phyloP scores from a whole-genome alignment of 2,113 vertebrate species.

The Heterochromis multidens region DNA sequence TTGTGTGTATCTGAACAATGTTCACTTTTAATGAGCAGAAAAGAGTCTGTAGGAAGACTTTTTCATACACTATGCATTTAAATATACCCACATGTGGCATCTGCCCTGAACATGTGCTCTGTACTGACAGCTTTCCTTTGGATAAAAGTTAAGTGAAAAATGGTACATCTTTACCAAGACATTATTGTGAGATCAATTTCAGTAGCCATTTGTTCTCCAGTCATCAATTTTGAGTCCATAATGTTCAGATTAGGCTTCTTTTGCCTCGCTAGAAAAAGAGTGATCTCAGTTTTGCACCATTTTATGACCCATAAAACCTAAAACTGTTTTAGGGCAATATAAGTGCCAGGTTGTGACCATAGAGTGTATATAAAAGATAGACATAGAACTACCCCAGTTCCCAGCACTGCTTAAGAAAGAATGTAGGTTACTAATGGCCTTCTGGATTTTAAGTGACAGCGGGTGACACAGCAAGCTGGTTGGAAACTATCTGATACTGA shows the following conservation, averaged over 20 bases:
- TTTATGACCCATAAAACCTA: not conserved
- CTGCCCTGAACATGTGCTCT: not conserved
- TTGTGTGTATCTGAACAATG: conserved; percentile 27
- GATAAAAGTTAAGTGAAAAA: not conserved
- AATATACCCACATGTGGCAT: not conserved
- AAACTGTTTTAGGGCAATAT: not conserved
- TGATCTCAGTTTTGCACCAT: not conserved
- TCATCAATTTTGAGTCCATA: not conserved
- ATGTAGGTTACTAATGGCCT: not conserved
- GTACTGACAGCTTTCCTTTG: not conserved
- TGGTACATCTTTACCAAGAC: not conserved
- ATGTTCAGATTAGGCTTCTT: not conserved
- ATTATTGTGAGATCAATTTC: not conserved
- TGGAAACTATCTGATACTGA: not conserved
- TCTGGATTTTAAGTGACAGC: not conserved
- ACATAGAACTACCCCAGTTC: not conserved
- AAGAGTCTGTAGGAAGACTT: not conserved
- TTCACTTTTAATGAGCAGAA: conserved; percentile 36
- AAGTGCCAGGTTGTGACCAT: not conserved
- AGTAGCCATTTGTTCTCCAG: not conserved
- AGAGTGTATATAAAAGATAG: not conserved
- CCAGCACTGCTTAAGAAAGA: not conserved
- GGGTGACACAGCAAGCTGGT: not conserved
- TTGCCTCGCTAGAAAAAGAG: fast-evolving
- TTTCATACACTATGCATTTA: not conserved